phyloP scores from a whole-genome alignment of 1,140 invertebrate genomes.

The Papilio polytes region DNA sequence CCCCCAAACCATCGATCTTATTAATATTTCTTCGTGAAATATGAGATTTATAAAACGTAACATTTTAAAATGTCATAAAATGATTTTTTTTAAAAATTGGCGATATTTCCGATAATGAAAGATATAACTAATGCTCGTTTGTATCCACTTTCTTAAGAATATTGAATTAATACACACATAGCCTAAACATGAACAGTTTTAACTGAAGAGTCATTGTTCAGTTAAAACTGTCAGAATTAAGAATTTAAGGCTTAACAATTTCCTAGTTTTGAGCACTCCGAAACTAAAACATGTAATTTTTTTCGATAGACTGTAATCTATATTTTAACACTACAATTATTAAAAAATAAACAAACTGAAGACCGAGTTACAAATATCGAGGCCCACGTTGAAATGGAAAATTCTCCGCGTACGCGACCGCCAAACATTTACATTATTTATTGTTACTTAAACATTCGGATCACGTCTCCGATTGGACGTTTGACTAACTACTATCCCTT shows the following conservation, averaged over 20 bases:
- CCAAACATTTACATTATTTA: not conserved
- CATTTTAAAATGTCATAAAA: not conserved
- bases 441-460: not conserved
- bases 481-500: slow-evolving; percentile 25
- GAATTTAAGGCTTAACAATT: too few relatives aligned
- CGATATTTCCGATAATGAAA: too few relatives aligned
- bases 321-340: not conserved
- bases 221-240: too few relatives aligned
- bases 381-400: not conserved
- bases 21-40: not conserved
- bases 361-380: not conserved
- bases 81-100: too few relatives aligned
- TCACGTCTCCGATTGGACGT: slow-evolving; percentile 4
- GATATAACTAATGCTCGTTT: too few relatives aligned
- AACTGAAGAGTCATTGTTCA: too few relatives aligned
- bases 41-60: slow-evolving; percentile 6
- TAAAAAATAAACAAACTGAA: not conserved
- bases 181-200: too few relatives aligned
- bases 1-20: not conserved
- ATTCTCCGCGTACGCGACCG: not conserved
- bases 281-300: not conserved
- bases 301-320: not conserved
- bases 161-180: too few relatives aligned
- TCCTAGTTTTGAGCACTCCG: not conserved
- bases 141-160: too few relatives aligned